Conservation (phyloP, 2,888 invertebrate species). For the Dione vanillae region DNA sequence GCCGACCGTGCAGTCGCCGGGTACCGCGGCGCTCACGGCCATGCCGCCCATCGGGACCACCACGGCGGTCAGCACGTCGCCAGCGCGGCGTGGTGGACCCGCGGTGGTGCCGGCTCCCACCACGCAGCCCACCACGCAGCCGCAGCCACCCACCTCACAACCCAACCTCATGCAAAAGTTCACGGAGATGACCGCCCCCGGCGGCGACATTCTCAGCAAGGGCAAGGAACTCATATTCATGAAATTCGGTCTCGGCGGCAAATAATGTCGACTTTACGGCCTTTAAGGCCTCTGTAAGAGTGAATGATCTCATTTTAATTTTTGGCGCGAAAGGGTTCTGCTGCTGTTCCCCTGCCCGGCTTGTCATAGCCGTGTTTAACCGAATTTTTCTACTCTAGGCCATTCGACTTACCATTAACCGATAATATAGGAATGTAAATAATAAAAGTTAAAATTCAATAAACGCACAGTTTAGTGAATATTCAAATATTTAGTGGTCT, state of each 20-base stretch:
- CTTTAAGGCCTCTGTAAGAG: conserved; percentile 54
- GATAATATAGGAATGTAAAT: conserved; percentile 72
- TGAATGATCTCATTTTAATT: conserved; percentile 43
- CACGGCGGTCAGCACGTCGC: conserved; percentile 61
- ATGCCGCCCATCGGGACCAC: conserved; percentile 54
- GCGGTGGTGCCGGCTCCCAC: conserved; percentile 79
- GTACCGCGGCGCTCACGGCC: conserved; percentile 50
- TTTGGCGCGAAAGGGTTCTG: conserved; percentile 48
- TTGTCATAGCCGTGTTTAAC: conserved; percentile 56
- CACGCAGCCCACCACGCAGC: conserved; percentile 61
- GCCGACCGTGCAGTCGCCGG: conserved; percentile 69
- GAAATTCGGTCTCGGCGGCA: conserved; percentile 94
- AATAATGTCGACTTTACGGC: conserved; percentile 82
- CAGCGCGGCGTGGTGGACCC: conserved; percentile 77
- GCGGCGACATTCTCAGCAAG: conserved; percentile 95
- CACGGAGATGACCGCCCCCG: conserved; percentile 94
- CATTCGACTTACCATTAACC: conserved; percentile 61
- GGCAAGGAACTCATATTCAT: conserved; percentile 97
- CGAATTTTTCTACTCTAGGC: conserved; percentile 64
- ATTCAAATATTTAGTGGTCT: conserved; percentile 79
- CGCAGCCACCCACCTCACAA: conserved; percentile 74
- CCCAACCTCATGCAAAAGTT: conserved; percentile 95
- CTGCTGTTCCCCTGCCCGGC: conserved; percentile 49
- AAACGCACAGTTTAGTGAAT: conserved; percentile 84
- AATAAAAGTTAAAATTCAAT: conserved; percentile 72